Evolutionary conservation across 1,140 invertebrate genomes (phyloP).

Genomic region (Odontomachus brunneus): DNA sequence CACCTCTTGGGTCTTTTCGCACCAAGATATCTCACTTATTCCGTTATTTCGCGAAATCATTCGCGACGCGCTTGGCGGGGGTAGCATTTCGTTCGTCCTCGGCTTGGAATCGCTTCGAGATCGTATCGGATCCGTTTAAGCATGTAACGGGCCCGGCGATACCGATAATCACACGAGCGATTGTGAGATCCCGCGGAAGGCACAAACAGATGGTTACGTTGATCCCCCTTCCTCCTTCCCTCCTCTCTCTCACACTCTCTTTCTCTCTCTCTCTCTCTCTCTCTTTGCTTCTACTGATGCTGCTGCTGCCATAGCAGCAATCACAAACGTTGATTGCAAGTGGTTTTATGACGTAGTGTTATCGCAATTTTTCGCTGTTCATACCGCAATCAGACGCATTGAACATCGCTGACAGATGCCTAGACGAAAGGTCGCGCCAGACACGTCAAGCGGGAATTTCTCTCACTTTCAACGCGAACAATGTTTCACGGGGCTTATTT

Average conservation of each 20-base stretch:
- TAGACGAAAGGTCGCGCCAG: background rate
- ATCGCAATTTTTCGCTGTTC: constrained; percentile 31
- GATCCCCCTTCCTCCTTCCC: too few species aligned
- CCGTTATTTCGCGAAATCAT: background rate
- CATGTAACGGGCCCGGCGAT: background rate
- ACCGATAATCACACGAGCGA: constrained; percentile 7
- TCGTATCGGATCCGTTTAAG: background rate
- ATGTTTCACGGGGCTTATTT: background rate
- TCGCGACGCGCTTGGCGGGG: too few species aligned
- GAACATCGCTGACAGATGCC: constrained; percentile 17
- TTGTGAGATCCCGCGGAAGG: background rate
- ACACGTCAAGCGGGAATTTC: constrained; percentile 13
- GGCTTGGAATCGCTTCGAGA: background rate
- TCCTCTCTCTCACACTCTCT: background rate
- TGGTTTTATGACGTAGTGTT: background rate
- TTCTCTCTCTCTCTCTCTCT: background rate
- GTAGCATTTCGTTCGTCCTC: background rate
- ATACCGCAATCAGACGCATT: constrained; percentile 32
- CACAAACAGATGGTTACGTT: background rate
- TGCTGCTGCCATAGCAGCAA: too few species aligned
- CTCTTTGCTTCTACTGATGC: background rate
- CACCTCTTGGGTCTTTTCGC: background rate
- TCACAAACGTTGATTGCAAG: background rate
- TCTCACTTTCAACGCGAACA: background rate
- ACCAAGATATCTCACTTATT: background rate